Evolutionary conservation across 2,113 vertebrate genomes (phyloP), one percentile per base, ranked within the genome.

Genomic region (Ceratotherium simum): DNA sequence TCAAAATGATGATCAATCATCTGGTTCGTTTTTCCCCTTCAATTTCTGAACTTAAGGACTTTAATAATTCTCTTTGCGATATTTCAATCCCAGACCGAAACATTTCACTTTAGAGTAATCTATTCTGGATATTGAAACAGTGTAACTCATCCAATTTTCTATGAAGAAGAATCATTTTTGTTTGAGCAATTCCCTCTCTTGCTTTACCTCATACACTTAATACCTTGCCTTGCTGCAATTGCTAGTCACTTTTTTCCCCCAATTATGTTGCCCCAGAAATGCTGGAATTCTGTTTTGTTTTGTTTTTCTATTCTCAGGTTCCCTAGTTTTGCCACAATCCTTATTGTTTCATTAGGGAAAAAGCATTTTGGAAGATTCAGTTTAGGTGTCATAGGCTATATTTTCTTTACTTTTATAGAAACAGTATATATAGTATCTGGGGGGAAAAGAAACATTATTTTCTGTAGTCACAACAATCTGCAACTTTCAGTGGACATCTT

Each of bases 1-100:
- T 94, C 54, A 94, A 95, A 97, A 91, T 54, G 39, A 84, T 90
- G 42, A 91, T 86, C 69, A 93, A 93, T 82, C 80, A 75, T 54
- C 31, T 54, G n/a, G 11, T 36, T 93, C 20, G 79, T 27, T 93
- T 95, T 95, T 60, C 27, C 5, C 12, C 23, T 90, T 94, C 69
- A 78, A 23, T 29, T 92, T 93, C 31, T 36, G 8, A 94, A 82
- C 20, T 78, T 80, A 64, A 78, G 31, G 16, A 69, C 78, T 94
- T 94, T 90, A 70, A 51, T 62, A 82, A 69, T 84, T 78, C n/a
- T 90, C 14, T 95, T 67, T 87, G 7, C 65, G 31, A 56, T 75
- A 75, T 64, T 87, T 90, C 54, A 92, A 65, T 91, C 72, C 95
- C 92, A 85, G 11, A 72, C 51, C 65, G 18, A 67, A 92, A 94